Conservation (phyloP, 2,113 vertebrate species). For the Oxyruncus cristatus region DNA sequence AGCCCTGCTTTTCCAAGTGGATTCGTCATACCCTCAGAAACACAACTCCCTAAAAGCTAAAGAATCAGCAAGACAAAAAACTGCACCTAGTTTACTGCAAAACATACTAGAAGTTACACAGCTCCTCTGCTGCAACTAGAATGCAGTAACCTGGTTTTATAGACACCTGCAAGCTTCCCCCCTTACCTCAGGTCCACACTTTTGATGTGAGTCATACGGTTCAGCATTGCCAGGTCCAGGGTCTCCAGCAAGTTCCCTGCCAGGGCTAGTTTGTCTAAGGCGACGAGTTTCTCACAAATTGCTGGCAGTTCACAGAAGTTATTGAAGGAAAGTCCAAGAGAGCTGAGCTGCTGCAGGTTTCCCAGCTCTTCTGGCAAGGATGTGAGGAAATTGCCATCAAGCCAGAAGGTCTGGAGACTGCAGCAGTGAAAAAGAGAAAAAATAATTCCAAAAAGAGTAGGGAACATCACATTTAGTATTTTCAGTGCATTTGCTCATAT, state of each 20-base stretch:
- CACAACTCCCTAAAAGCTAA: background rate
- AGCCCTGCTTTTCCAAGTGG: background rate
- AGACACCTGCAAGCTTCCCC: background rate
- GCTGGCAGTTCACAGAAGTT: slow-evolving; percentile 84
- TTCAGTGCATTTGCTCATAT: background rate
- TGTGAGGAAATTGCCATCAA: slow-evolving; percentile 90
- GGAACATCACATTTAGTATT: background rate
- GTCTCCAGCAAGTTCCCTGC: slow-evolving; percentile 87
- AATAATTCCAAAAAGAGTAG: background rate
- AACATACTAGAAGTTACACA: background rate
- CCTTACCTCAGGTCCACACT: slow-evolving; percentile 89
- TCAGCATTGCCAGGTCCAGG: slow-evolving; percentile 79
- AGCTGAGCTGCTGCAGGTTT: slow-evolving; percentile 84
- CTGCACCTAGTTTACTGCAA: background rate
- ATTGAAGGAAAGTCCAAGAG: slow-evolving; percentile 93
- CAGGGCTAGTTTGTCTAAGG: slow-evolving; percentile 87
- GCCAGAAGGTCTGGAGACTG: slow-evolving; percentile 90
- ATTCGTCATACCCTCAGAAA: background rate
- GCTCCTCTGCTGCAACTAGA: background rate
- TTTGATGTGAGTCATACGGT: slow-evolving; percentile 84
- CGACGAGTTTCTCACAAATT: slow-evolving; percentile 82
- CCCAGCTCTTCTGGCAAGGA: slow-evolving; percentile 88
- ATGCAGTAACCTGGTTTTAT: background rate
- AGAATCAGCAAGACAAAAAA: background rate
- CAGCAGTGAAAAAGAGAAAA: background rate